Evolutionary conservation across 2,113 vertebrate genomes (phyloP), one percentile per base, ranked within the genome.

Genomic region (Oncorhynchus keta): DNA sequence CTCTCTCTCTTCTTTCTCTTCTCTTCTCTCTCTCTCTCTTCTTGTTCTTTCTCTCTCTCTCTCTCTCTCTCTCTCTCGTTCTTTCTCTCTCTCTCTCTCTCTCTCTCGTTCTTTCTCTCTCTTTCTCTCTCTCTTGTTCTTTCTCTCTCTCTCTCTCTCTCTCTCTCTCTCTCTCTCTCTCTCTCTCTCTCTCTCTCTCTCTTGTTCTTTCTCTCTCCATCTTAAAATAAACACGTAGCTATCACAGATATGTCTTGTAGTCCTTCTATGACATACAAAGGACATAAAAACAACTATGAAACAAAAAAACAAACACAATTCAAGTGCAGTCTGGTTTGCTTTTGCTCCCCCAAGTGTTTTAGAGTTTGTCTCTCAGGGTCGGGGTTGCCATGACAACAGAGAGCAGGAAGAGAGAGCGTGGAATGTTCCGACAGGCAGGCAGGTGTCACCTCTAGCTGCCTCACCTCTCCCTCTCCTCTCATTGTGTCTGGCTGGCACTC

Each of bases 361-460:
- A 91, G 92, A 93, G 90, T 91, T 92, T 93, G 91, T 83, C 77
- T 30, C 80, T 92, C 89, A 85, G 89, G 90, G 87, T 87, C 81
- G 8, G 95, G 9, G 95, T 96, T 96, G 90, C 93, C 90, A 95
- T 96, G 92, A 94, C 89, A 92, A 96, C 95, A 80, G 91, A 92
- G 93, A 84, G 73, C 35, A 72, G 45, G 24, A 18, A 64, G 22
- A 64, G 61, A 45, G 39, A 1, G 39, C 9, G 8, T 45, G 61
- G 90, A 93, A 91, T 89, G 14, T 55, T 55, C 51, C 16, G 51
- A 18, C 26, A 83, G 93, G 93, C 89, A 91, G 88, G 92, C 91
- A 94, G 80, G 90, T 93, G 94, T 96, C 95, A 95, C 95, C 95
- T 96, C 51, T 94, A 92, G 89, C 94, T 94, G 92, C 94, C 94